phyloP scores from a whole-genome alignment of 2,797 vertebrate species.

The Phoxinus dragarum region DNA sequence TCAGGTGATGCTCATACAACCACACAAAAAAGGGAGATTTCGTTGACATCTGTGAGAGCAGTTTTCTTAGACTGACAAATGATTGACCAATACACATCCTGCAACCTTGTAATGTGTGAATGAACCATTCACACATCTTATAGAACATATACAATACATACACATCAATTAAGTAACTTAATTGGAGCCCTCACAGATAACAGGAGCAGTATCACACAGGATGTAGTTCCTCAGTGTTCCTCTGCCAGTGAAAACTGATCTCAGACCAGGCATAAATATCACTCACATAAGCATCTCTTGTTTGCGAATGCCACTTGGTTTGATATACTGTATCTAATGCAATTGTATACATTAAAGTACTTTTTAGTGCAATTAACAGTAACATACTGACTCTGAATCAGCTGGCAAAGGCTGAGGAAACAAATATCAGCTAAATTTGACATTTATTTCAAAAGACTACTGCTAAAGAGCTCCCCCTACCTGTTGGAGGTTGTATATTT shows the following conservation, averaged over 20 bases:
- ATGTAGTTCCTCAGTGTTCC: conserved; percentile 47
- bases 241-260: conserved; percentile 25
- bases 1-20: conserved; percentile 16
- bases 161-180: conserved; percentile 78
- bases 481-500: conserved; percentile 75
- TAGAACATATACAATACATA: conserved; percentile 72
- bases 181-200: conserved; percentile 76
- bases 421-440: conserved; percentile 25
- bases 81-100: conserved; percentile 73
- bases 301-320: neutral
- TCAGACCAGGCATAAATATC: neutral
- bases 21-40: conserved; percentile 52
- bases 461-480: conserved; percentile 82
- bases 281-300: neutral
- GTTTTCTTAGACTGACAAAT: conserved; percentile 62
- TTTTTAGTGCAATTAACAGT: neutral
- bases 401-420: conserved; percentile 20
- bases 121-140: conserved; percentile 78
- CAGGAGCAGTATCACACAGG: conserved; percentile 74
- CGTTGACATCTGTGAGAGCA: conserved; percentile 75
- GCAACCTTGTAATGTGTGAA: conserved; percentile 82
- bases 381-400: conserved; percentile 5
- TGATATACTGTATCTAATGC: conserved; percentile 4
- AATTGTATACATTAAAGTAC: neutral
- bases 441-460: conserved; percentile 62